Evolutionary conservation across 2,888 invertebrate genomes (phyloP).

Genomic region (Celastrina argiolus): DNA sequence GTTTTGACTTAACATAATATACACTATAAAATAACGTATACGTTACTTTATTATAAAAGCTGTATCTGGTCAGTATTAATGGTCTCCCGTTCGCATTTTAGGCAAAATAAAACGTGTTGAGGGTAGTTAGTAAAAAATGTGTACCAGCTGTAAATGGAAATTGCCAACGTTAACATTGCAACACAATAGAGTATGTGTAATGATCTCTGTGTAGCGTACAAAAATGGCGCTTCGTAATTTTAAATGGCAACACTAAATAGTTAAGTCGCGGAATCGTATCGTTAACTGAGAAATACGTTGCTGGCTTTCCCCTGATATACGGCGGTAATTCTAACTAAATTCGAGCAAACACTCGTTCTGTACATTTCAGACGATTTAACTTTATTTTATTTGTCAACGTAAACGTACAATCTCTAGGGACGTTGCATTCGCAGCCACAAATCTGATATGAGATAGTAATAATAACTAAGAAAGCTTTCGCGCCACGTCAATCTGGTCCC

Average conservation of each 20-base stretch:
- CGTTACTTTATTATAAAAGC: too few species aligned
- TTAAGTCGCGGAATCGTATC: background rate
- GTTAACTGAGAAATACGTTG: background rate
- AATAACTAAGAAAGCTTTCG: too few species aligned
- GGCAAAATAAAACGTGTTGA: background rate
- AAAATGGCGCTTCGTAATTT: background rate
- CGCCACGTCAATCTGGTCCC: too few species aligned
- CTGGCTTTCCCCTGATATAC: constrained; percentile 10
- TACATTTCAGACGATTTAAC: background rate
- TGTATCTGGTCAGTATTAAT: background rate
- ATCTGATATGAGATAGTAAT: too few species aligned
- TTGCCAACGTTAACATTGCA: background rate
- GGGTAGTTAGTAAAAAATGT: background rate
- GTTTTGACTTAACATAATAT: too few species aligned
- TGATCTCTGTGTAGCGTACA: background rate
- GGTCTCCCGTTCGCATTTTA: background rate
- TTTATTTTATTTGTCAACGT: background rate
- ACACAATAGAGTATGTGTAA: background rate
- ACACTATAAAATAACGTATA: background rate
- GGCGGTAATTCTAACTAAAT: background rate
- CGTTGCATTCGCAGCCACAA: background rate
- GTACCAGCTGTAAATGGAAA: background rate
- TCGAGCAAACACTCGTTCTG: background rate
- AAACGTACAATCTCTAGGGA: background rate
- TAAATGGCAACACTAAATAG: constrained; percentile 14